Evolutionary conservation across 1,140 invertebrate species (phyloP).

Genomic region (Drosophila kohkoa): DNA sequence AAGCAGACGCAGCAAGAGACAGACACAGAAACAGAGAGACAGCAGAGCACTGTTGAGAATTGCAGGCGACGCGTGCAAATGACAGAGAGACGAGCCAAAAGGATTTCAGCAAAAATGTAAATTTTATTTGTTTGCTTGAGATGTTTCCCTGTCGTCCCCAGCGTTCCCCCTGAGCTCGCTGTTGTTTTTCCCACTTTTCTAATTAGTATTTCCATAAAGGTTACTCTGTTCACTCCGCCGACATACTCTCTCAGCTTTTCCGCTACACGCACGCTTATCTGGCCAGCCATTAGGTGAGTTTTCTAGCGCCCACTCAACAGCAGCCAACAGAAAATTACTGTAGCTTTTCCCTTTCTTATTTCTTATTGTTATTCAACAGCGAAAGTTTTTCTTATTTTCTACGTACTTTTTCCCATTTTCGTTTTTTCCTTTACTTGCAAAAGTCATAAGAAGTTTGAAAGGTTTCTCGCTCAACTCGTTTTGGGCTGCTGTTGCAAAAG

Average conservation of each 20-base stretch:
- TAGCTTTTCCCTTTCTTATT: conserved; percentile 60
- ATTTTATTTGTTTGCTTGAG: conserved; percentile 63
- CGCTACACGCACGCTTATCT: conserved; percentile 49
- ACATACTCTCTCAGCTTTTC: conserved; percentile 3
- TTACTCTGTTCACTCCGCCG: conserved; percentile 10
- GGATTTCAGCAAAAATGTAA: conserved; percentile 77
- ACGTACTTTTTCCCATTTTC: background rate
- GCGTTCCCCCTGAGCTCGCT: background rate
- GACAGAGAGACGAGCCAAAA: conserved; percentile 60
- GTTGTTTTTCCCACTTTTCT: conserved; percentile 55
- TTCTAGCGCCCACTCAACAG: conserved; percentile 29
- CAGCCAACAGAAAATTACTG: conserved; percentile 25
- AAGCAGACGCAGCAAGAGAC: conserved; percentile 13
- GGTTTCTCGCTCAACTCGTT: conserved; percentile 62
- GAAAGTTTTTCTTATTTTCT: conserved; percentile 55
- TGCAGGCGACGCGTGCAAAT: conserved; percentile 65
- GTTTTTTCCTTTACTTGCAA: conserved; percentile 18
- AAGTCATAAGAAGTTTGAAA: conserved; percentile 81
- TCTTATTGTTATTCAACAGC: conserved; percentile 78
- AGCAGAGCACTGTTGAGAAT: conserved; percentile 21
- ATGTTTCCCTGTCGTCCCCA: conserved; percentile 15
- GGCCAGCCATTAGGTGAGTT: conserved; percentile 64
- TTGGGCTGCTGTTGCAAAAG: conserved; percentile 15
- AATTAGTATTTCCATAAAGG: conserved; percentile 52
- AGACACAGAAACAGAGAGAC: conserved; percentile 19